A percentile compares a stretch with the other conserved stretches of the same genome.
These are phyloP conservation scores for Eupeodes latifasciatus DNA, from an alignment of 2,888 invertebrate species.

Conservation along the genomic window DNA sequence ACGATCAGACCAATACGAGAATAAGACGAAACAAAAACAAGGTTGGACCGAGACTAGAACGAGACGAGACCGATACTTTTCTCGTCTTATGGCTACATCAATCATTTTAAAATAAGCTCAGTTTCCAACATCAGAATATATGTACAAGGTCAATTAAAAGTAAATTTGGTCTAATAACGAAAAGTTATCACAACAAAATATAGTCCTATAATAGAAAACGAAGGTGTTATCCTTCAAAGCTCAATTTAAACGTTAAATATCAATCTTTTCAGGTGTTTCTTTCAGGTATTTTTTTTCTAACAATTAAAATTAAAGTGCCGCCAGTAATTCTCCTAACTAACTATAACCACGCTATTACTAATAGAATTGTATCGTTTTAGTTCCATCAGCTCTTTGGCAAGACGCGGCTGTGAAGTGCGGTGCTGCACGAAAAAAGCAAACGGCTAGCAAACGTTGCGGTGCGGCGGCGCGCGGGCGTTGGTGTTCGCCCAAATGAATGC, in stretches of 20 bases:
- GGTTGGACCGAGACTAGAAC: too few species aligned
- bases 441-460: too few species aligned
- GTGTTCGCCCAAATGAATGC: slow-evolving; percentile 51
- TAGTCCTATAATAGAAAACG: not conserved
- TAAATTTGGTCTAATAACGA: not conserved
- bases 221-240: slow-evolving; percentile 5
- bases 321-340: slow-evolving; percentile 36
- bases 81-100: too few species aligned
- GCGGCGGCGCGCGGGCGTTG: not conserved
- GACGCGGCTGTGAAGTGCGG: not conserved
- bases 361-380: slow-evolving; percentile 60
- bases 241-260: slow-evolving; percentile 11
- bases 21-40: too few species aligned
- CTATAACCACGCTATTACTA: slow-evolving; percentile 40
- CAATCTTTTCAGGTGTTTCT: slow-evolving; percentile 13
- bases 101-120: too few species aligned
- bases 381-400: slow-evolving; percentile 4
- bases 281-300: slow-evolving; percentile 25
- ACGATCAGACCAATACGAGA: too few species aligned
- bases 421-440: not conserved
- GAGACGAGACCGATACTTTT: too few species aligned
- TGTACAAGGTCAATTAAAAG: not conserved
- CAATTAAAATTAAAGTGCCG: slow-evolving; percentile 46
- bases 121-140: not conserved
- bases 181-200: not conserved